Evolutionary conservation across 2,113 vertebrate species (phyloP), one percentile per base, ranked within the genome.

Genomic region (Anser cygnoides): DNA sequence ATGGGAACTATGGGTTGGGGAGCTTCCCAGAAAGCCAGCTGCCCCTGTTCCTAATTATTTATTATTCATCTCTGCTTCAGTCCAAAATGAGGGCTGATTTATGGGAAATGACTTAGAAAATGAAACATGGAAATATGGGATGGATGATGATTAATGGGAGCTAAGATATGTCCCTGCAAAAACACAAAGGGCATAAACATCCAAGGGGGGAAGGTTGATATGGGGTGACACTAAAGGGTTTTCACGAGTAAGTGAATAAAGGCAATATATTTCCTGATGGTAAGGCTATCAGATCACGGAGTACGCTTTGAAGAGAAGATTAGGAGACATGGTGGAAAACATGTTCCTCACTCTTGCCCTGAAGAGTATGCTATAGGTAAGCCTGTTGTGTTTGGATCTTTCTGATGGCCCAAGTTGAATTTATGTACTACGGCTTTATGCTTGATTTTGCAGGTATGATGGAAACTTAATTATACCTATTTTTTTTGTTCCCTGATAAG

Each of bases 21-120:
- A 95, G 65, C 85, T 96, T 96, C 94, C 96, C 95, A 96, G 94
- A 96, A 96, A 95, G 79, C 50, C 93, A 90, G 95, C 94, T 94
- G 93, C 94, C 94, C 94, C 95, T 96, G 94, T 96, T 97, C 90
- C 85, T 95, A 96, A 97, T 97, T 95, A 96, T 86, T 95, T 95
- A 76, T 86, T 92, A 96, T 96, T 96, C 92, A 95, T 93, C 90
- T 96, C 76, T 31, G 33, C 72, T 90, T 93, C 88, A 95, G 76
- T 84, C 95, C 96, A 96, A 94, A 96, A 93, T 75, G 83, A 97
- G 79, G 61, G 39, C 65, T 96, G 85, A 93, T 94, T 97, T 95
- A 96, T 94, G 90, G 76, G 92, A 95, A 94, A 72, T 90, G 21
- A 70, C 81, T 95, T 82, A 80, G 79, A 93, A 96, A 97, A 90